Percentiles rank a stretch among this genome's conserved stretches.
Evolutionary conservation across 2,797 vertebrate species (phyloP).

Genomic region (Avahi laniger): DNA sequence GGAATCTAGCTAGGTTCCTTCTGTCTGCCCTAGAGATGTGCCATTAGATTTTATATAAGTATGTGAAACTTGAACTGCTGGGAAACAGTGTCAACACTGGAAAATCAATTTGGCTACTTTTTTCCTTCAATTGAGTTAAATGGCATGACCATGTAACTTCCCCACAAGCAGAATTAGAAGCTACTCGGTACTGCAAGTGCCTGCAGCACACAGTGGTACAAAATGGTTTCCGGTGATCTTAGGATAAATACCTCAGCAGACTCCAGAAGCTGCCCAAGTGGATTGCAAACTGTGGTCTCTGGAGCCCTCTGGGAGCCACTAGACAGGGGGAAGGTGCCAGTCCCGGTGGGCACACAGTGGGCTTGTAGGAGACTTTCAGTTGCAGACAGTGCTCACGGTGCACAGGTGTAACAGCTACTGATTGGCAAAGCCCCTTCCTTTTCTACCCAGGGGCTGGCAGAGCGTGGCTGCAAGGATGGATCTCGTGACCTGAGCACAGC

Average conservation of each 20-base stretch:
- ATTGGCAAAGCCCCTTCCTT: rapidly evolving
- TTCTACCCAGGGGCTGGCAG: too few relatives aligned
- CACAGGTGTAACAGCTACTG: too few relatives aligned
- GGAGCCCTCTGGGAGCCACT: background rate
- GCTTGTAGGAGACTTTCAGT: background rate
- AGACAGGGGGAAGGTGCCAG: background rate
- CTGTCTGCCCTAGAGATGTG: rapidly evolving
- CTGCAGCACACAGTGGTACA: rapidly evolving
- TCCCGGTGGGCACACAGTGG: rapidly evolving
- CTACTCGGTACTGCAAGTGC: rapidly evolving
- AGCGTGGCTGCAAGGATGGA: background rate
- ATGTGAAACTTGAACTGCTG: background rate
- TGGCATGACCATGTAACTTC: rapidly evolving
- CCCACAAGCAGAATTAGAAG: rapidly evolving
- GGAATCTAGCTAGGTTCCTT: background rate
- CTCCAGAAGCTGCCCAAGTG: background rate
- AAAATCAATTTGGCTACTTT: too few relatives aligned
- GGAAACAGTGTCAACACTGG: background rate
- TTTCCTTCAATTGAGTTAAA: too few relatives aligned
- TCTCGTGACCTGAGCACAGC: too few relatives aligned
- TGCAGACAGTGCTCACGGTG: too few relatives aligned
- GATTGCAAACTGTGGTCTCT: background rate
- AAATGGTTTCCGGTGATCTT: background rate
- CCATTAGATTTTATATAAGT: rapidly evolving
- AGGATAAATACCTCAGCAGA: too few relatives aligned